Base-by-base conservation (phyloP, 2,888 invertebrate species). In the Drosophila ezoana region DNA sequence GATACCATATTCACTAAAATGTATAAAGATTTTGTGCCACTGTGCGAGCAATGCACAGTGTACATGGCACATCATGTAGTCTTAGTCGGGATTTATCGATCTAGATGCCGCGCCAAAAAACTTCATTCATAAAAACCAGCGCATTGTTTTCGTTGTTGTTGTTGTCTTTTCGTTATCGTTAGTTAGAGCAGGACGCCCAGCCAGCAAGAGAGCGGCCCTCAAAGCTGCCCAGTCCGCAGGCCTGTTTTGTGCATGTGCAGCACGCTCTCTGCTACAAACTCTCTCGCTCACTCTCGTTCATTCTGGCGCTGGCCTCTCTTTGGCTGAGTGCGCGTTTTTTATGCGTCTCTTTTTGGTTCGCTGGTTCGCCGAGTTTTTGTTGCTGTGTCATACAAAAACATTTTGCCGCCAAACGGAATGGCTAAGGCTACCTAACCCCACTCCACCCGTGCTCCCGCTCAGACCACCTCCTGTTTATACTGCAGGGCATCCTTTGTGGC, bases 51-150 rank as follows among this genome's bases (percentile, higher is more conserved):
- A 38, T 52, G 52, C 43, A 62, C 44, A 41, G 33, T 43, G 54
- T 62, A 77, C 79, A 76, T 61, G 80, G 83, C 66, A 69, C 73
- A 72, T 77, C 72, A 75, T 84, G 87, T 87, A 81, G 83, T 78
- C 88, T 91, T 45, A 78, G 79, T 73, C 74, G 91, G 87, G 89
- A 90, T 90, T 91, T 92, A 92, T 91, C 91, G 91, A 91, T 92
- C 89, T 87, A 87, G 89, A 87, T 89, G 86, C 80, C 85, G 79
- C 90, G 89, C 87, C 81, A 86, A 90, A 81, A 87, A 87, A 91
- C 86, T 91, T 91, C 92, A 91, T 91, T 91, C 92, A 91, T 92
- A 91, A 91, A 91, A 91, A 91, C 90, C 84, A 72, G 86, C 77
- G 82, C 88, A 90, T 89, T 91, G 89, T 90, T 91, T 83, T 81